Base-by-base conservation (phyloP, 2,113 vertebrate species). In the Ceyx cyanopectus region DNA sequence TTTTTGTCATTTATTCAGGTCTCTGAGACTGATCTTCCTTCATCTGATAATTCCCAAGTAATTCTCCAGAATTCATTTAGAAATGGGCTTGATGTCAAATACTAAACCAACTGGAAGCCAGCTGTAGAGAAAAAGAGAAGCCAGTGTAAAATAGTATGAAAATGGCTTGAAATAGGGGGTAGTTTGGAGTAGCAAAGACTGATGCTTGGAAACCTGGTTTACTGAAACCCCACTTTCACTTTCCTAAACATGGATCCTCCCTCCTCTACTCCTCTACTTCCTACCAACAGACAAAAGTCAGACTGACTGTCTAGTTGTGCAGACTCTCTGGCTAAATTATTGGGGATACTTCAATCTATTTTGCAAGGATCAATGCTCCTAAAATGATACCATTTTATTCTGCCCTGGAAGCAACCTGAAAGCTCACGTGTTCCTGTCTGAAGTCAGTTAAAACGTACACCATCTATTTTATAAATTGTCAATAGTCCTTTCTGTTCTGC, bases 361-460 rank as follows among this genome's bases (percentile, higher is more conserved):
- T 43, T 51, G 15, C 46, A 69, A 79, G 27, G 17, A 92, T 79
- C 32, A 54, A 22, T 82, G 66, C 10, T 4, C 5, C 30, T 79
- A 43, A 90, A 87, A 83, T 58, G 3, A 54, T 32, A 53, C 26
- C 16, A 14, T 85, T 77, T 82, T 82, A 62, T 77, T 89, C 61
- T 63, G 29, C 32, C 62, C 79, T 73, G 45, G 67, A 95, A 95
- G 89, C 57, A 84, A 89, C n/a, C 2, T 60, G 87, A 85, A 92
- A 85, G 67, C 41, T 80, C 7, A 4, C 15, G 43, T 50, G 15
- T 17, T 94, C 45, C 48, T 61, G 23, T 24, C 46, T 82, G 56
- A 80, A 91, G 15, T 43, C 27, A 50, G 37, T 14, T 87, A 70
- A 89, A 90, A 77, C 11, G 37, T 20, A 19, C 5, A 51, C 6